phyloP scores from a whole-genome alignment of 2,888 invertebrate genomes.

The Aphelenchoides bicaudatus region DNA sequence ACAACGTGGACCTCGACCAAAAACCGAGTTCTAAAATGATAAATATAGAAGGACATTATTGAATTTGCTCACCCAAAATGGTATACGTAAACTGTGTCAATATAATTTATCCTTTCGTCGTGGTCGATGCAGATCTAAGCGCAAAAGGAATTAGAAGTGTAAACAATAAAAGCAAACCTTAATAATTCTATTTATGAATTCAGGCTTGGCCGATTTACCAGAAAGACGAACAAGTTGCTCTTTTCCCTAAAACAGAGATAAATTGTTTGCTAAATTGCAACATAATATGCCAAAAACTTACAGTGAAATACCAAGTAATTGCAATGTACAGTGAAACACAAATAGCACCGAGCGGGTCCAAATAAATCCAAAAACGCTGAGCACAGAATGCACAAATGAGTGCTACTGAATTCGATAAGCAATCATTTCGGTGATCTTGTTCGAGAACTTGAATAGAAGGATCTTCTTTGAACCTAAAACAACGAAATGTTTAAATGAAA shows the following conservation, averaged over 20 bases:
- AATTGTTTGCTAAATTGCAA: no score
- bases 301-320: conserved; percentile 54
- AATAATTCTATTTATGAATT: conserved; percentile 60
- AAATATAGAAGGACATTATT: neutral
- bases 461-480: conserved; percentile 52
- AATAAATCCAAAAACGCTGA: conserved; percentile 59
- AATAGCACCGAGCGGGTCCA: conserved; percentile 65
- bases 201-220: conserved; percentile 56
- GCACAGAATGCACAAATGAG: conserved; percentile 63
- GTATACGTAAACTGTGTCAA: conserved; percentile 65
- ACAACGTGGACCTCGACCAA: conserved; percentile 61
- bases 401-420: conserved; percentile 64
- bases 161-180: conserved; percentile 39
- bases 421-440: conserved; percentile 65
- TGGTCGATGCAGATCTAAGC: conserved; percentile 57
- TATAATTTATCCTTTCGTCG: conserved; percentile 49
- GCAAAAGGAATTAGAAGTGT: neutral
- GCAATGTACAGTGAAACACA: conserved; percentile 62
- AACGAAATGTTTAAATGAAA: neutral
- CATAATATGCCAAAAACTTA: no score
- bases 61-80: conserved; percentile 61
- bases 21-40: conserved; percentile 29
- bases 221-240: conserved; percentile 59
- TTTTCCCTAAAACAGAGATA: no score
- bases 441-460: conserved; percentile 62